Evolutionary conservation across 2,888 invertebrate genomes (phyloP).

Genomic region (Camptogramma bilineatum): DNA sequence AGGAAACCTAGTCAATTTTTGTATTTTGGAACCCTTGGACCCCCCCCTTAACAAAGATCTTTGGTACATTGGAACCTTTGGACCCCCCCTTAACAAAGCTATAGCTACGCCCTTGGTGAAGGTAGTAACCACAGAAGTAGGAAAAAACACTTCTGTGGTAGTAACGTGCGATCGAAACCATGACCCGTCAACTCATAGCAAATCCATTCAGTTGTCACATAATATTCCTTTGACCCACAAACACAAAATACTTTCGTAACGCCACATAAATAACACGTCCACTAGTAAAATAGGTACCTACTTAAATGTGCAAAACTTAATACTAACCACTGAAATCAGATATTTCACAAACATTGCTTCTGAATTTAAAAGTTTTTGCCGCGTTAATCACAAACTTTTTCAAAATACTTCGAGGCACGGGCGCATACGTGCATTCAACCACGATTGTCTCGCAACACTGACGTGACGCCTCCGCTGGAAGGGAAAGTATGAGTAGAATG

Average conservation of each 20-base stretch:
- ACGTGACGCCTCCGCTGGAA: slow-evolving; percentile 28
- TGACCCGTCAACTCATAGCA: not conserved
- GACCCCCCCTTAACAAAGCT: too few species aligned
- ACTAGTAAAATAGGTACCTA: not conserved
- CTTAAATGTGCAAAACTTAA: not conserved
- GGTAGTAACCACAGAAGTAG: too few species aligned
- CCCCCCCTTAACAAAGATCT: too few species aligned
- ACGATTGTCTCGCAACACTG: slow-evolving; percentile 39
- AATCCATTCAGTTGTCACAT: slow-evolving; percentile 25
- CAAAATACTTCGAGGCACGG: not conserved
- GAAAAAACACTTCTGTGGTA: too few species aligned
- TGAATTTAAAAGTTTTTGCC: slow-evolving; percentile 13
- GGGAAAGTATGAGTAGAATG: slow-evolving; percentile 57
- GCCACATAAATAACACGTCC: not conserved
- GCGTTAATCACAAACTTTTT: slow-evolving; percentile 15
- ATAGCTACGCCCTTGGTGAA: too few species aligned
- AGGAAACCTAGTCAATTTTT: too few species aligned
- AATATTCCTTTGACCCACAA: slow-evolving; percentile 34
- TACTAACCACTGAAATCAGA: slow-evolving; percentile 46
- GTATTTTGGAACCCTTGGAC: too few species aligned
- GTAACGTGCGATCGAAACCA: too few species aligned
- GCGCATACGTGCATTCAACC: slow-evolving; percentile 17
- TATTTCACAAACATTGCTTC: slow-evolving; percentile 46
- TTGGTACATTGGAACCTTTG: too few species aligned
- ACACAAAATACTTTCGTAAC: slow-evolving; percentile 31